Base-by-base conservation (phyloP, 2,113 vertebrate genomes). In the Melanocharis versteri region DNA sequence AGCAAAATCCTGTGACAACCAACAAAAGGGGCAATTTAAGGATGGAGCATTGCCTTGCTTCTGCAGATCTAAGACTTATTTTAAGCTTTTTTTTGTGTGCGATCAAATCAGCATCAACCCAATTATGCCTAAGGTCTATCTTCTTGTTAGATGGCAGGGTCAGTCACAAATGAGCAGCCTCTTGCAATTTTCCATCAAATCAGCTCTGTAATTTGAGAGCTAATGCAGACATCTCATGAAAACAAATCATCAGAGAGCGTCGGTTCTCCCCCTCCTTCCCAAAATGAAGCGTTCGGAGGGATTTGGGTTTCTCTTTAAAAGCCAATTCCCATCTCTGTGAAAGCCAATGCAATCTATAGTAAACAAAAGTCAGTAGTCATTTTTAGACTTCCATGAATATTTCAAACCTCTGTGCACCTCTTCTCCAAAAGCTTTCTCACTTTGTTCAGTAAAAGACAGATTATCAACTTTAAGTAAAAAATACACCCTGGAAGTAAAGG, bases 51-150 rank as follows among this genome's bases (percentile, higher is more conserved):
- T 65, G 88, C 62, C 44, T 85, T 86, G 85, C 69, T 71, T 79
- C 91, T 93, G 56, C 91, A 90, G 89, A 94, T 94, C 92, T 91
- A 90, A 90, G 90, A 93, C 82, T 95, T 95, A 90, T 86, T 95
- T 93, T 93, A 93, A 93, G 95, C 88, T 71, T 85, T 93, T 89
- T 83, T 90, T 10, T 71, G 23, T 70, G 51, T 15, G 68, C 8
- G 78, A 97, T 97, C 95, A 95, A 96, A 95, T 97, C 87, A 94
- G 92, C 95, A 97, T 97, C 96, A 96, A 95, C 92, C 95, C 96
- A 97, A 97, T 97, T 97, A 96, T 77, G 87, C 86, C 94, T 94
- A 93, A 90, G 94, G 94, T 93, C 95, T 95, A 92, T 93, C 85
- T 92, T 93, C 94, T 96, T 97, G 92, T 93, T 94, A 95, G 94